These are phyloP conservation scores for Hemithea aestivaria DNA, from an alignment of 2,888 invertebrate genomes.

Conservation along the genomic window DNA sequence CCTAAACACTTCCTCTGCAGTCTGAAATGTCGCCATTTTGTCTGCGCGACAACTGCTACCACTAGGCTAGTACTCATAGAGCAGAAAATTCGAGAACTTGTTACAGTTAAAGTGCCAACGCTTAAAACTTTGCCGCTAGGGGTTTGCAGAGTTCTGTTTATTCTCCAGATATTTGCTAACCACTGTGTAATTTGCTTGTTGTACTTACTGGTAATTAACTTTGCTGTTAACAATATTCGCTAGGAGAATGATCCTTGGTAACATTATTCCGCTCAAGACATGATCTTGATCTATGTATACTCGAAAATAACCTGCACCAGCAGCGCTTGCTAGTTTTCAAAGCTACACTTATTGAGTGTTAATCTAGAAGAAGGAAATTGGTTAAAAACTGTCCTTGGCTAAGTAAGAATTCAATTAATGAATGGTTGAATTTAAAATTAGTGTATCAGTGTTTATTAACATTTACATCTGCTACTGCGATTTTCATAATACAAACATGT, in stretches of 20 bases:
- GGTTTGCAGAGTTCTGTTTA: not conserved
- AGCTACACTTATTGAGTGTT: too few relatives aligned
- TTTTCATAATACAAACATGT: too few relatives aligned
- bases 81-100: slow-evolving; percentile 7
- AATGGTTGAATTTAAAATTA: too few relatives aligned
- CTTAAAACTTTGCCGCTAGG: slow-evolving; percentile 5
- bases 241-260: slow-evolving; percentile 1
- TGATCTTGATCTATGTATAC: too few relatives aligned
- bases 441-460: too few relatives aligned
- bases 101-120: slow-evolving; percentile 4
- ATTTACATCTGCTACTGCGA: too few relatives aligned
- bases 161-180: slow-evolving; percentile 1
- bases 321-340: too few relatives aligned
- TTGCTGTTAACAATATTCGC: not conserved
- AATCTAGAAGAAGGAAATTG: too few relatives aligned
- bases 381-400: too few relatives aligned
- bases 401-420: too few relatives aligned
- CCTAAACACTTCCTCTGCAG: slow-evolving; percentile 1
- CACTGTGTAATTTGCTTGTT: too few relatives aligned
- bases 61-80: slow-evolving; percentile 4
- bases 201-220: not conserved
- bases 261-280: slow-evolving; percentile 1
- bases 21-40: slow-evolving; percentile 18
- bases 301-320: too few relatives aligned
- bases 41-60: slow-evolving; percentile 4